Evolutionary conservation across 2,888 invertebrate genomes (phyloP).

Genomic region (Monopis laevigella): DNA sequence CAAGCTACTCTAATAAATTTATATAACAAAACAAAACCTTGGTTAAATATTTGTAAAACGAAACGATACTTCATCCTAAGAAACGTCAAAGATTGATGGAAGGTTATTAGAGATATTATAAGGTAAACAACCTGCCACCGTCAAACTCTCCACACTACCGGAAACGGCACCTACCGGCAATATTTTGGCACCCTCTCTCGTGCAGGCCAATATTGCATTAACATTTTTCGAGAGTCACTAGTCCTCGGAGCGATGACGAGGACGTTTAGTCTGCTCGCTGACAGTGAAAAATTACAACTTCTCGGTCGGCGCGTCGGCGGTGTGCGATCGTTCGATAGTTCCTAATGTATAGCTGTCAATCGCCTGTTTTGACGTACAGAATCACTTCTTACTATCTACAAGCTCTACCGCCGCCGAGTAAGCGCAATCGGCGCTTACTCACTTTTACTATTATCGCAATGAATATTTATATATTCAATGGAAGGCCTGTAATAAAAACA

Average conservation of each 20-base stretch:
- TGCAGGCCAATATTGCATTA: slow-evolving; percentile 49
- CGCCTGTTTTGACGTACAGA: slow-evolving; percentile 54
- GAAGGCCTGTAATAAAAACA: too few relatives aligned
- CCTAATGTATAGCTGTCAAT: slow-evolving; percentile 63
- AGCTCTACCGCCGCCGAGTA: slow-evolving; percentile 26
- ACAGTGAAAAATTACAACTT: slow-evolving; percentile 61
- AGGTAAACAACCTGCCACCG: slow-evolving; percentile 27
- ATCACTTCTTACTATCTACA: slow-evolving; percentile 46
- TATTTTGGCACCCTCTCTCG: slow-evolving; percentile 37
- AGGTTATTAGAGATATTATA: slow-evolving; percentile 28
- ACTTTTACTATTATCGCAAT: too few relatives aligned
- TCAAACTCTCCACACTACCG: slow-evolving; percentile 25
- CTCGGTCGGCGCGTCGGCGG: slow-evolving; percentile 33
- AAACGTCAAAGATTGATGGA: slow-evolving; percentile 29
- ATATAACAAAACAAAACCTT: background rate
- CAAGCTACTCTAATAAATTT: too few relatives aligned
- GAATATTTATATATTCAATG: too few relatives aligned
- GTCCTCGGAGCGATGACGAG: slow-evolving; percentile 47
- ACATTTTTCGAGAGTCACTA: slow-evolving; percentile 58
- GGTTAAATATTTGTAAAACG: too few relatives aligned
- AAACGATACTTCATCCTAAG: too few relatives aligned
- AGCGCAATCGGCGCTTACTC: slow-evolving; percentile 39
- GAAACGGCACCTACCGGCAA: slow-evolving; percentile 29
- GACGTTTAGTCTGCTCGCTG: slow-evolving; percentile 50
- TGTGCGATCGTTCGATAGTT: slow-evolving; percentile 50